Evolutionary conservation across 2,888 invertebrate genomes (phyloP).

Genomic region (Eupithecia subfuscata): DNA sequence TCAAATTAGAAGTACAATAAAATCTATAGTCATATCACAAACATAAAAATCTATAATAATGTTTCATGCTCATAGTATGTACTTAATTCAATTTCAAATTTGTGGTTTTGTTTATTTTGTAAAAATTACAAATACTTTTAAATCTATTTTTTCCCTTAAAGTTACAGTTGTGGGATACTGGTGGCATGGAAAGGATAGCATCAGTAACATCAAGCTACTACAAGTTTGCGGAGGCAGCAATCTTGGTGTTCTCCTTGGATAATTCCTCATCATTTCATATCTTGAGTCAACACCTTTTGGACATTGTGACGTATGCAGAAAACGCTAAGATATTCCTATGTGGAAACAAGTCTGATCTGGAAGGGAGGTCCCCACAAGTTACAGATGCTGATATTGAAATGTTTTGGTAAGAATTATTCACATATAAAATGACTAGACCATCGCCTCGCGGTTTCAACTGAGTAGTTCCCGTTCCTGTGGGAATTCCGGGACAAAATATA

Average conservation of each 20-base stretch:
- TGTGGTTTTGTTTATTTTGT: too few relatives aligned
- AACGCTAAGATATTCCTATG: conserved; percentile 97
- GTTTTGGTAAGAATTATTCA: conserved; percentile 86
- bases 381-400: conserved; percentile 94
- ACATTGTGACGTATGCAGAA: conserved; percentile 96
- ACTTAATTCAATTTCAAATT: too few relatives aligned
- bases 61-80: too few relatives aligned
- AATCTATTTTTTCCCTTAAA: conserved; percentile 58
- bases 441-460: too few relatives aligned
- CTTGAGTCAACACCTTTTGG: conserved; percentile 95
- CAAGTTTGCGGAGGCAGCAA: conserved; percentile 97
- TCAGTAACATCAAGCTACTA: conserved; percentile 98
- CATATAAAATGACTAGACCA: neutral
- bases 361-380: conserved; percentile 89
- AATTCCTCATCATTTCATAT: conserved; percentile 96
- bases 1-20: too few relatives aligned
- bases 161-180: conserved; percentile 98
- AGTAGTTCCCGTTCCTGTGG: too few relatives aligned
- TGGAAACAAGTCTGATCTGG: conserved; percentile 95
- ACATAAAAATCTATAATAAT: too few relatives aligned
- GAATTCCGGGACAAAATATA: too few relatives aligned
- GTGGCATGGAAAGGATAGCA: conserved; percentile 98
- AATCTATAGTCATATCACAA: too few relatives aligned
- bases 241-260: conserved; percentile 95
- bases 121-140: too few relatives aligned